phyloP scores from a whole-genome alignment of 1,140 invertebrate species.

The Thaumatotibia leucotreta region DNA sequence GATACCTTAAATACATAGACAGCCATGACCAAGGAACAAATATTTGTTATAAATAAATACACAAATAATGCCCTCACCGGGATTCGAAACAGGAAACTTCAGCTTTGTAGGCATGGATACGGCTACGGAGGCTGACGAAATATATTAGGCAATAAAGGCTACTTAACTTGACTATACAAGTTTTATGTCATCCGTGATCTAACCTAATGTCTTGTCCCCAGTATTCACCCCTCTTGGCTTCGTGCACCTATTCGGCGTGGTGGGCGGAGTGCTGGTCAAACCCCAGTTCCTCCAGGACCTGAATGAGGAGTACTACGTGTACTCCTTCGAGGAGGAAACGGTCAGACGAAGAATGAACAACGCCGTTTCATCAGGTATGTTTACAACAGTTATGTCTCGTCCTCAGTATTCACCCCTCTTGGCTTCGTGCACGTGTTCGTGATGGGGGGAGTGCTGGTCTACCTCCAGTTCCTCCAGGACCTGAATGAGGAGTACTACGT shows the following conservation, averaged over 20 bases:
- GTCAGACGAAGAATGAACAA: slow-evolving; percentile 84
- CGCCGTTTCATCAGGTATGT: slow-evolving; percentile 78
- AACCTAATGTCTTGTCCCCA: slow-evolving; percentile 75
- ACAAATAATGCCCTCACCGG: no score
- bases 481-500: slow-evolving; percentile 92
- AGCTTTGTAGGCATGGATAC: no score
- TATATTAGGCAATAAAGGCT: no score
- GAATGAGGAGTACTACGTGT: slow-evolving; percentile 91
- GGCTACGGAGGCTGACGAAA: no score
- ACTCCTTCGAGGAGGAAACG: slow-evolving; percentile 89
- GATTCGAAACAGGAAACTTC: no score
- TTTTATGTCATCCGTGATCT: no score
- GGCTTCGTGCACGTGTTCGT: slow-evolving; percentile 95
- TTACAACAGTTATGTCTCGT: no score
- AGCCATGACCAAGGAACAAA: no score
- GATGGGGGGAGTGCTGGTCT: slow-evolving; percentile 91
- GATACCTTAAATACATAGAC: no score
- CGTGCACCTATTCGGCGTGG: slow-evolving; percentile 92
- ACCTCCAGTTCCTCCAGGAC: slow-evolving; percentile 93
- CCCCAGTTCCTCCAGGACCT: slow-evolving; percentile 94
- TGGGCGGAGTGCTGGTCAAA: slow-evolving; percentile 93
- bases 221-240: slow-evolving; percentile 97
- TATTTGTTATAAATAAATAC: no score
- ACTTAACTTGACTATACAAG: no score
- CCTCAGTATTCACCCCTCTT: slow-evolving; percentile 93